These are phyloP conservation scores for Pantala flavescens DNA, from an alignment of 1,140 invertebrate genomes.

Conservation along the genomic window DNA sequence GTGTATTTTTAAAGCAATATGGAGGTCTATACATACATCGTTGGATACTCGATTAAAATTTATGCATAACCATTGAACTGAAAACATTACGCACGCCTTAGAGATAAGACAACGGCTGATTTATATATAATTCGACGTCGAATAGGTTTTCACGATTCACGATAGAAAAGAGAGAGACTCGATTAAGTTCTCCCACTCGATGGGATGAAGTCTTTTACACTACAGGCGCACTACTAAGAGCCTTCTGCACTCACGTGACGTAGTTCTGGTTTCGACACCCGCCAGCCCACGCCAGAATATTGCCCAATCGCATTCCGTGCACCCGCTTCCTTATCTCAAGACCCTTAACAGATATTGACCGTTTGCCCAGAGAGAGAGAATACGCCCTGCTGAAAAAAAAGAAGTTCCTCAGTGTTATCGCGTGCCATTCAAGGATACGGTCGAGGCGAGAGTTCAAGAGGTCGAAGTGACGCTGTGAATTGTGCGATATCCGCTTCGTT, in stretches of 20 bases:
- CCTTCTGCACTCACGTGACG: background rate
- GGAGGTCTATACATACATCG: too few relatives aligned
- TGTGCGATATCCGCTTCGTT: too few relatives aligned
- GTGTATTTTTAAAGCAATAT: too few relatives aligned
- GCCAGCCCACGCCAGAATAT: background rate
- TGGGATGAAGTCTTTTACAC: background rate
- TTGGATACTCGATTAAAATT: too few relatives aligned
- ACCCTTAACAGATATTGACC: background rate
- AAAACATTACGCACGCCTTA: too few relatives aligned
- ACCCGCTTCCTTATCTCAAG: background rate
- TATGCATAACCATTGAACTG: too few relatives aligned
- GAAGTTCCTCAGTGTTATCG: background rate
- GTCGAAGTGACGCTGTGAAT: too few relatives aligned
- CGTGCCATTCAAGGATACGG: background rate
- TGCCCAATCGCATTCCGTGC: conserved; percentile 6
- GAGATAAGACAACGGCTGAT: too few relatives aligned
- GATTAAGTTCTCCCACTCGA: too few relatives aligned
- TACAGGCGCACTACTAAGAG: background rate
- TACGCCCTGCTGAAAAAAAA: background rate
- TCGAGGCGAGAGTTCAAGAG: background rate
- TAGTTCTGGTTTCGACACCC: background rate
- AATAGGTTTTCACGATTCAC: too few relatives aligned
- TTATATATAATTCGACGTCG: too few relatives aligned
- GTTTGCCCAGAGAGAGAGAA: background rate
- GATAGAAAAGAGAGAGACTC: too few relatives aligned